Evolutionary conservation across 2,797 vertebrate species (phyloP).

Genomic region (Ambastaia sidthimunki): DNA sequence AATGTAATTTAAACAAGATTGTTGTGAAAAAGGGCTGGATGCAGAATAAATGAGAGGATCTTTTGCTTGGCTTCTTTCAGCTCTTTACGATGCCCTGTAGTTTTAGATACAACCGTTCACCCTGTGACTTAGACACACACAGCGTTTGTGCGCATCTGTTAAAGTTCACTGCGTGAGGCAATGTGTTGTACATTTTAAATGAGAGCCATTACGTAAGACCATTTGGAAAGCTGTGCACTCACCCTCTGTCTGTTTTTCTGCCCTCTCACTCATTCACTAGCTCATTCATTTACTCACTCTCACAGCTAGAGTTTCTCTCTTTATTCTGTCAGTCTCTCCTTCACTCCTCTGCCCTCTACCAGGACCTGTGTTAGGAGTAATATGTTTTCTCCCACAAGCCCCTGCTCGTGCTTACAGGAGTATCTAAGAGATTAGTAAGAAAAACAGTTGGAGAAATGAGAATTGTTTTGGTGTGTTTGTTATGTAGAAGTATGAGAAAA

Average conservation of each 20-base stretch:
- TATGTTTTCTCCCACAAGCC: not conserved
- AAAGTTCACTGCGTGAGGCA: constrained; percentile 40
- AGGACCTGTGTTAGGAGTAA: constrained; percentile 10
- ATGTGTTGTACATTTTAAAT: constrained; percentile 34
- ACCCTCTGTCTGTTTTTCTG: constrained; percentile 35
- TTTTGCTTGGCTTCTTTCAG: constrained; percentile 5
- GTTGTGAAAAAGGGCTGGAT: constrained; percentile 24
- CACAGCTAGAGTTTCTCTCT: constrained; percentile 14
- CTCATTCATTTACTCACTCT: constrained; percentile 26
- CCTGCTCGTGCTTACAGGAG: not conserved
- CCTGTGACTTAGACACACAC: not conserved
- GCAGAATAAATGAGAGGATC: constrained; percentile 17
- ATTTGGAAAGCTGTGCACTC: constrained; percentile 30
- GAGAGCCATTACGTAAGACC: constrained; percentile 33
- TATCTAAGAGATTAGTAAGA: constrained; percentile 5
- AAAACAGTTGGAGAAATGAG: not conserved
- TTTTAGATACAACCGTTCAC: constrained; percentile 18
- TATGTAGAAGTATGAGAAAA: not conserved
- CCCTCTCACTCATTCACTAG: constrained; percentile 27
- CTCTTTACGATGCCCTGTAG: not conserved
- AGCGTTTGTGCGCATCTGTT: not conserved
- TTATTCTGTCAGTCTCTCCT: not conserved
- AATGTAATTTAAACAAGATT: constrained; percentile 13
- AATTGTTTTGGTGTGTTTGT: not conserved
- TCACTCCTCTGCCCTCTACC: constrained; percentile 5